Conservation (phyloP, 2,888 invertebrate genomes). For the Pristionchus mayeri region DNA sequence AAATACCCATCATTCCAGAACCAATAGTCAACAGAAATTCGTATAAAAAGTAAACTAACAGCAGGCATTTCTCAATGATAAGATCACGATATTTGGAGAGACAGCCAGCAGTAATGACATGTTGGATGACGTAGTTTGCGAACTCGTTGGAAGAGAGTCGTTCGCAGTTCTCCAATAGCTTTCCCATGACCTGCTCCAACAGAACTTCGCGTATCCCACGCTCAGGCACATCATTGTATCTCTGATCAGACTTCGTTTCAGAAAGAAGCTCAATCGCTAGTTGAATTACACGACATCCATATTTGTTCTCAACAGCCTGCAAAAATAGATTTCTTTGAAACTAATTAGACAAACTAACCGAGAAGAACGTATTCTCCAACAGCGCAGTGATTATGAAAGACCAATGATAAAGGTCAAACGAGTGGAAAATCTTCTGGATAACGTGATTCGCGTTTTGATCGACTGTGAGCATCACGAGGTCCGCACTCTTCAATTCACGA, state of each 20-base stretch:
- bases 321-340: neutral
- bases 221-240: neutral
- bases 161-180: constrained; percentile 54
- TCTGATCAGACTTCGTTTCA: neutral
- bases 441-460: constrained; percentile 73
- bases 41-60: constrained; percentile 55
- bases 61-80: constrained; percentile 66
- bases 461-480: constrained; percentile 59
- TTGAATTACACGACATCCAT: constrained; percentile 69
- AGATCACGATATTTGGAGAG: constrained; percentile 60
- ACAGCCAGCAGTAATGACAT: constrained; percentile 60
- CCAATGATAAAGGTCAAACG: constrained; percentile 42
- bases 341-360: neutral
- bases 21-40: neutral
- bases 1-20: neutral
- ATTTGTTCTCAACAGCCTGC: constrained; percentile 66
- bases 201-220: constrained; percentile 2
- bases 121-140: constrained; percentile 74
- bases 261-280: constrained; percentile 67
- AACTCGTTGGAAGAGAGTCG: constrained; percentile 67
- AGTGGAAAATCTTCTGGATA: constrained; percentile 60
- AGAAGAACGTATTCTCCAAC: constrained; percentile 49
- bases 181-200: constrained; percentile 54
- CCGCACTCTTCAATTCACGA: constrained; percentile 52
- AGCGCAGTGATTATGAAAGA: constrained; percentile 41